These are phyloP conservation scores for Sebastolobus altivelis DNA, from an alignment of 2,797 vertebrate species.

Conservation along the genomic window DNA sequence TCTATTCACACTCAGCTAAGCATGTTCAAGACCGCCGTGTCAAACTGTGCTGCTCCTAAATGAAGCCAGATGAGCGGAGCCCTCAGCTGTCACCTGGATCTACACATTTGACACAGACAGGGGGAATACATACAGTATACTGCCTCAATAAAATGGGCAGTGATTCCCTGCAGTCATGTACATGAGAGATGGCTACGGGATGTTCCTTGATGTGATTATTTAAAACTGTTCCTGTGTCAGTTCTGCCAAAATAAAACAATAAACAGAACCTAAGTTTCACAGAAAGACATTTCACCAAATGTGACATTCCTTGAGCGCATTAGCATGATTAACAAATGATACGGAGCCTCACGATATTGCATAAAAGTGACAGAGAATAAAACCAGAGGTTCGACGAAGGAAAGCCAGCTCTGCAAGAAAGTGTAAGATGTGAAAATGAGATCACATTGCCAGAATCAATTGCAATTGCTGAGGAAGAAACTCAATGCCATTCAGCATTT, in stretches of 20 bases:
- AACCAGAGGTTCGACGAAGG: background rate
- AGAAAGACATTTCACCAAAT: background rate
- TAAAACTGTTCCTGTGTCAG: background rate
- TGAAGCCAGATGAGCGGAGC: slow-evolving; percentile 47
- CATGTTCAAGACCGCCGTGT: slow-evolving; percentile 6
- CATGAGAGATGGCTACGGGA: background rate
- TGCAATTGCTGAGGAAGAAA: background rate
- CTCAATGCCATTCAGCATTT: slow-evolving; percentile 1
- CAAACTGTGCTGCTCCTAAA: slow-evolving; percentile 46
- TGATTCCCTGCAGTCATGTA: slow-evolving; percentile 13
- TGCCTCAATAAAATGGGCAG: background rate
- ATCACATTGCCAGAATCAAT: slow-evolving; percentile 8
- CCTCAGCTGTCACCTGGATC: slow-evolving; percentile 26
- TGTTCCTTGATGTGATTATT: background rate
- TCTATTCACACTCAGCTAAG: slow-evolving; percentile 41
- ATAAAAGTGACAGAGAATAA: background rate
- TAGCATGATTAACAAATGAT: background rate
- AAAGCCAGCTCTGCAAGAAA: background rate
- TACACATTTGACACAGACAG: slow-evolving; percentile 21
- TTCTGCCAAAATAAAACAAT: background rate
- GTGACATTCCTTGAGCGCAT: background rate
- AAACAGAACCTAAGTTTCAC: background rate
- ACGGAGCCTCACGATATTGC: background rate
- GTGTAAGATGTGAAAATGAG: slow-evolving; percentile 27
- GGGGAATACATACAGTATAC: background rate